Base-by-base conservation (phyloP, 2,888 invertebrate genomes). In the Mellilla xanthometata region DNA sequence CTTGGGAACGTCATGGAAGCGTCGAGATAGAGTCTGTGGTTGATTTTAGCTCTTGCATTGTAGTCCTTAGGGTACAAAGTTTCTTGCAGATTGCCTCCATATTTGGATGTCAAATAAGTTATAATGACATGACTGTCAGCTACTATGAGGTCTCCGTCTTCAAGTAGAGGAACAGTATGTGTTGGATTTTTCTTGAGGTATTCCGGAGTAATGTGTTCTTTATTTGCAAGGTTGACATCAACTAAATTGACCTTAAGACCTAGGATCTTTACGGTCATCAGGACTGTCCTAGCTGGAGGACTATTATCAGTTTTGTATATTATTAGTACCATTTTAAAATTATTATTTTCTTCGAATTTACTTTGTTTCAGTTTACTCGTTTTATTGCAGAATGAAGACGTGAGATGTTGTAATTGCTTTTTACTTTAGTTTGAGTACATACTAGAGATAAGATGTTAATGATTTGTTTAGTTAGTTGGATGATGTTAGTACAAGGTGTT, bases 161-260 rank as follows among this genome's bases (percentile, higher is more conserved):
- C 27, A 0, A 27, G 31, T 19, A 36, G 7, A 11, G 36, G 36
- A 9, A 36, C 36, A n/a, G 36, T 36, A n/a, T 36, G 36, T 5
- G 19, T 19, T 2, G 36, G 36, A 2, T 36, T 36, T 19, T 36
- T 36, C 15, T 36, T 12, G 5, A 36, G 15, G 9, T 12, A 36
- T 19, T 36, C 36, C 1, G 28, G 28, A 27, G 2, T 45, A 5
- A 8, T 48, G 54, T 36, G 28, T 10, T 19, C 36, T 2, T 28
- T 28, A 2, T 0, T 12, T 1, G 2, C 0, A n/a, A 28, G 8
- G 15, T 28, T 36, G 1, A 36, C 19, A 3, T 36, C 8, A n/a
- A 28, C 4, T 12, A 28, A 19, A 3, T 36, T 8, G 7, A 28
- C 11, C 28, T 36, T 19, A 23, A 28, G 11, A 2, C 9, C 9